phyloP scores from a whole-genome alignment of 2,797 vertebrate genomes.

The Vireo griseus region DNA sequence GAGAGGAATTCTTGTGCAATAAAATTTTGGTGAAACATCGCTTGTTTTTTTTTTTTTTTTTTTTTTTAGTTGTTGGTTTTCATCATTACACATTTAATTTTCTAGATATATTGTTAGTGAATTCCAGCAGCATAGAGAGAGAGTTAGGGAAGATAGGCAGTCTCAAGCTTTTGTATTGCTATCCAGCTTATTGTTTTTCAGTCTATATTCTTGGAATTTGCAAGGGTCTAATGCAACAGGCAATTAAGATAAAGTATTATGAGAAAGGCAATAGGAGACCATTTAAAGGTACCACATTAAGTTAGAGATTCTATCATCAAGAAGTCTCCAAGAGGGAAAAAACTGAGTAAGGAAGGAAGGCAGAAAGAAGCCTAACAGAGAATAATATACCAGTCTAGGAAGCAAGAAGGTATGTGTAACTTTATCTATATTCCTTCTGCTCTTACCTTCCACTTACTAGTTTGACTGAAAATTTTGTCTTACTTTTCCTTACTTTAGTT shows the following conservation, averaged over 20 bases:
- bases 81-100: accelerated
- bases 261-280: neutral
- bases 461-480: neutral
- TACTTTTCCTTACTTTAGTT: neutral
- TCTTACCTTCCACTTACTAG: neutral
- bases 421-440: neutral
- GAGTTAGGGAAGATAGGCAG: neutral
- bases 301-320: neutral
- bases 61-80: neutral
- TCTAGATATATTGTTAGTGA: neutral
- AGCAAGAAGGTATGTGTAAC: neutral
- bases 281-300: neutral
- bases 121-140: neutral
- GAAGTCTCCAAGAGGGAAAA: neutral
- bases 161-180: neutral
- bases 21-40: neutral
- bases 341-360: neutral
- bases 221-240: neutral
- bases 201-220: neutral
- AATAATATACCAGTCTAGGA: neutral
- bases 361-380: neutral
- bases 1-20: neutral
- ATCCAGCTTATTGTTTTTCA: neutral
- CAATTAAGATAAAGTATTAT: neutral
- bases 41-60: neutral